Evolutionary conservation across 1,140 invertebrate genomes (phyloP).

Genomic region (Campoletis sonorensis): DNA sequence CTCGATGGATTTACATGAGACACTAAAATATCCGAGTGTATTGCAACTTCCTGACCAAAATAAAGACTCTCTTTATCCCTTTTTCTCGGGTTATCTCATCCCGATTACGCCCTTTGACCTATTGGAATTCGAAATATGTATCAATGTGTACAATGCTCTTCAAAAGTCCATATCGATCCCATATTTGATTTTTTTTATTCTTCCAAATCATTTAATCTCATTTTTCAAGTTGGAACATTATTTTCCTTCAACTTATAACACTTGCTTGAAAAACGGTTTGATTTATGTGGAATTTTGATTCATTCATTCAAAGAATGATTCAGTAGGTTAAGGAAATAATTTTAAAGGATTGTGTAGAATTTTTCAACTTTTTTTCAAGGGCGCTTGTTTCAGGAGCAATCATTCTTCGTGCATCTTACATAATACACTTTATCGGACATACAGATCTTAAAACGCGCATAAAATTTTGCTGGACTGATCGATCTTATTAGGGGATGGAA

Average conservation of each 20-base stretch:
- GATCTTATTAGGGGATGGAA: not conserved
- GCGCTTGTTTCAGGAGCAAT: not conserved
- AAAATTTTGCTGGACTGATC: not conserved
- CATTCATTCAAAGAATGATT: too few species aligned
- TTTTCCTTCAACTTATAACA: too few species aligned
- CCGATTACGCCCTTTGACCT: not conserved
- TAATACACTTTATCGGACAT: not conserved
- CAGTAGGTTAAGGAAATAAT: too few species aligned
- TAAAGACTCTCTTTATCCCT: not conserved
- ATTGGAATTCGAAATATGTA: not conserved
- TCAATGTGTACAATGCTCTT: not conserved
- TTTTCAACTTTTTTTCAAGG: not conserved
- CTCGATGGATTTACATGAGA: slow-evolving; percentile 15
- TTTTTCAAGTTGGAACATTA: too few species aligned
- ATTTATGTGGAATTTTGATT: too few species aligned
- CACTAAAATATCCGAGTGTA: not conserved
- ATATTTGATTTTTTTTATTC: too few species aligned
- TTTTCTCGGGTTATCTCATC: not conserved
- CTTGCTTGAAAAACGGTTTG: too few species aligned
- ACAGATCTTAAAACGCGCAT: not conserved
- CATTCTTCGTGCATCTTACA: not conserved
- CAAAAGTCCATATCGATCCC: too few species aligned
- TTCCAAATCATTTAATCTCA: too few species aligned
- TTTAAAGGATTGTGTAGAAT: too few species aligned
- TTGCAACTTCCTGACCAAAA: not conserved